Conservation (phyloP, 2,113 vertebrate species). For the Ailurus styani region DNA sequence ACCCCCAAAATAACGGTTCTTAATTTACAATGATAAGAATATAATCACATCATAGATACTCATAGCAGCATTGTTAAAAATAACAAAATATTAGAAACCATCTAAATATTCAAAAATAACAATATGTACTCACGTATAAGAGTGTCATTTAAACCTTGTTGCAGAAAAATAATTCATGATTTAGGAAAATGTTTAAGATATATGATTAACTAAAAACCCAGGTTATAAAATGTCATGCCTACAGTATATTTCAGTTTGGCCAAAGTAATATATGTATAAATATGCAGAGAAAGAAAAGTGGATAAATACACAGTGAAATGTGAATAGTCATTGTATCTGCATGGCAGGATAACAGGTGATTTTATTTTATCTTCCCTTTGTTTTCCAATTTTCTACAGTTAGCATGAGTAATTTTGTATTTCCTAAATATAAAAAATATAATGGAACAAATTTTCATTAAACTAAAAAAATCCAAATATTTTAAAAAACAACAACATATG, state of each 20-base stretch:
- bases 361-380: background rate
- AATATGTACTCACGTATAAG: background rate
- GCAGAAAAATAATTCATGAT: background rate
- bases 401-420: background rate
- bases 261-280: background rate
- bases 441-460: background rate
- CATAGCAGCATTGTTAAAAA: background rate
- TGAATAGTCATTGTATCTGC: background rate
- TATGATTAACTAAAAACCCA: background rate
- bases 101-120: background rate
- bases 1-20: background rate
- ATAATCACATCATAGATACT: background rate
- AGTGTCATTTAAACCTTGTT: background rate
- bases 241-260: background rate
- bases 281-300: background rate
- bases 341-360: background rate
- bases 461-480: background rate
- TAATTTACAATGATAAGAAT: background rate
- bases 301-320: background rate
- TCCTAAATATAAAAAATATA: background rate
- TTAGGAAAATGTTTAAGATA: background rate
- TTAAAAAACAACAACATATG: background rate
- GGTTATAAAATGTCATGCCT: background rate
- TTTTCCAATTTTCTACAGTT: background rate
- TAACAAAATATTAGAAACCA: background rate